phyloP scores from a whole-genome alignment of 2,888 invertebrate genomes.

The Cyrtodaria siliqua region DNA sequence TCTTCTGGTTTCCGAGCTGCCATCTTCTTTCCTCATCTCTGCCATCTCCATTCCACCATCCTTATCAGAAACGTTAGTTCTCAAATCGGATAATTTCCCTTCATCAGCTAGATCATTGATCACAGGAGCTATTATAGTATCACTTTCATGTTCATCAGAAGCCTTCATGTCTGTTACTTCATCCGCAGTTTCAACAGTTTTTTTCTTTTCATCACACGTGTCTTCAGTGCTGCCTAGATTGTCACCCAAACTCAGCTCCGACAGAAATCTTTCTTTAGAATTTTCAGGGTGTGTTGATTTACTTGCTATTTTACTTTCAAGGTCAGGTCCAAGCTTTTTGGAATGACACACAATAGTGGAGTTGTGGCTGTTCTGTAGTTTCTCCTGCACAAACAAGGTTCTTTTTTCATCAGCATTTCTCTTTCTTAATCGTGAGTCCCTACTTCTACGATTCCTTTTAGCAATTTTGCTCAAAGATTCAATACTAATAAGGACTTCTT shows the following conservation, averaged over 20 bases:
- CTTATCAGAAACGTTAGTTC: not conserved
- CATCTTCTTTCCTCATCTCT: not conserved
- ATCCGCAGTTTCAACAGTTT: not conserved
- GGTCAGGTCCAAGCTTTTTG: not conserved
- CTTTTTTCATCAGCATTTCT: constrained; percentile 56
- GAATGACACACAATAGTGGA: constrained; percentile 49
- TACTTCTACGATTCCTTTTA: constrained; percentile 17
- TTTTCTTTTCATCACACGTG: not conserved
- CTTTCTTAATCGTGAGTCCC: constrained; percentile 35
- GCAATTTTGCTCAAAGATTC: constrained; percentile 39
- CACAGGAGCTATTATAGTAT: not conserved
- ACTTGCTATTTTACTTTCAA: not conserved
- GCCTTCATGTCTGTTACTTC: not conserved
- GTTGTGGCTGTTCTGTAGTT: constrained; percentile 52
- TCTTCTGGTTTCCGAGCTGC: constrained; percentile 13
- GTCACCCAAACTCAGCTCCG: constrained; percentile 50
- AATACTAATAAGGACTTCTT: constrained; percentile 42
- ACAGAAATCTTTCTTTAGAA: constrained; percentile 55
- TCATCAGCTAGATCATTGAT: too few relatives aligned
- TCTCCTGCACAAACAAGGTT: constrained; percentile 58
- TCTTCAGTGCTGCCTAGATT: not conserved
- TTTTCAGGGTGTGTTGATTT: constrained; percentile 24
- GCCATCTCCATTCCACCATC: not conserved
- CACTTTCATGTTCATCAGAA: not conserved
- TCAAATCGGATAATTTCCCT: too few relatives aligned